Evolutionary conservation across 2,888 invertebrate species (phyloP), one percentile per base, ranked within the genome.

Genomic region (Macrostomum cliftonense): DNA sequence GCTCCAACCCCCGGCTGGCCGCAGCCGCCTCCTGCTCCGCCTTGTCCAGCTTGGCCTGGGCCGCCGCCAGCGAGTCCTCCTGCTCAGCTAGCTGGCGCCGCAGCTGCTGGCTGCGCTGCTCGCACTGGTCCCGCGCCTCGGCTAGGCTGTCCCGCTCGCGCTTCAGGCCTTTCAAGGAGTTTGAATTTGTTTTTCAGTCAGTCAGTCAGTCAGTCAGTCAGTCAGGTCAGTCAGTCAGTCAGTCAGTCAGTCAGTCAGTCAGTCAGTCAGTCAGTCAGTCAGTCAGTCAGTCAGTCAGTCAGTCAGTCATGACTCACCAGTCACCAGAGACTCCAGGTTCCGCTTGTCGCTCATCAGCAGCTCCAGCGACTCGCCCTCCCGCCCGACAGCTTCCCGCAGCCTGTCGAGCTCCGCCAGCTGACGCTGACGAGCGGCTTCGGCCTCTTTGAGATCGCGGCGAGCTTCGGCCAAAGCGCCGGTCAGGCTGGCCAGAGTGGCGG

Each of bases 1-100:
- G 58, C 46, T 65, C 63, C 36, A 63, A 47, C 37, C 54, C 55
- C 49, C 60, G 60, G 48, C 58, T 59, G 37, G 54, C 56, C 38
- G 64, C 64, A 21, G 61, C 60, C 46, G 64, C 49, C 51, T 61
- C 53, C 19, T 59, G 59, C 44, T 58, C 57, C 49, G 64, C 66
- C 43, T 60, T 52, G 1, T 54, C 56, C 53, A 64, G 53, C 17
- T 58, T 58, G 1, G 50, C 47, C 11, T 63, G 57, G 5, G 59
- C 54, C 17, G 61, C 60, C 49, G 63, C 63, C 43, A 63, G 52
- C 2, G 58, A 57, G 39, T 59, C 59, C 53, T 62, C 61, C 51
- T 64, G 63, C 44, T 54, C 44, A 1, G 56, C 52, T 14, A 63
- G 50, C 39, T 56, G 53, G 42, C 63, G 61, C n/a, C 60, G 56